A percentile compares a stretch with the other conserved stretches of the same genome.
phyloP scores from a whole-genome alignment of 1,140 invertebrate species.

The Rhopalosiphum padi region DNA sequence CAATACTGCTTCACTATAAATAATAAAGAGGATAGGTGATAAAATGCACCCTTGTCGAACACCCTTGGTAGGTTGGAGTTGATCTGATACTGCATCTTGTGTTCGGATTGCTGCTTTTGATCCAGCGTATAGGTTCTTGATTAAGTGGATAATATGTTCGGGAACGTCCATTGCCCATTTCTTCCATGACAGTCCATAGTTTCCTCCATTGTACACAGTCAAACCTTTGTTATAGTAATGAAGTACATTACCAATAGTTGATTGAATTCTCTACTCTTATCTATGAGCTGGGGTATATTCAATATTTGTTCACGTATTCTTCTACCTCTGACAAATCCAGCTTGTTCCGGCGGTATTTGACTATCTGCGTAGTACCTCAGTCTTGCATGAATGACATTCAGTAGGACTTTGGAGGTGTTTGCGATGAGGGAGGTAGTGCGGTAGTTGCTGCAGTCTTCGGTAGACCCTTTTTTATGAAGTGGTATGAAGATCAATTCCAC shows the following conservation, averaged over 20 bases:
- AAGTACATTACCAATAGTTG: too few species aligned
- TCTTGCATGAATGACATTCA: conserved; percentile 60
- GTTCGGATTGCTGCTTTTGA: too few species aligned
- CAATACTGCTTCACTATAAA: conserved; percentile 57
- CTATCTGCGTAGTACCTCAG: conserved; percentile 57
- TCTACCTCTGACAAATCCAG: neutral
- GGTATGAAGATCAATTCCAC: conserved; percentile 59
- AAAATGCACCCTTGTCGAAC: conserved; percentile 62
- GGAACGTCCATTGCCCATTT: too few species aligned
- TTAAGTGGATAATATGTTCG: too few species aligned
- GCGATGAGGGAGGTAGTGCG: conserved; percentile 59
- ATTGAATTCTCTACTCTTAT: too few species aligned
- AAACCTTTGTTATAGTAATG: too few species aligned
- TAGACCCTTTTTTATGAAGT: conserved; percentile 50
- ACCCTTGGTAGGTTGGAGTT: too few species aligned
- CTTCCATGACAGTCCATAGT: too few species aligned
- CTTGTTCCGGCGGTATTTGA: conserved; percentile 53
- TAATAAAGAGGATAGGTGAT: conserved; percentile 63
- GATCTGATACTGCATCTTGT: too few species aligned
- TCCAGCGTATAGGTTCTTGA: too few species aligned
- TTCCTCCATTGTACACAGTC: too few species aligned
- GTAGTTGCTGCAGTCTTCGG: neutral
- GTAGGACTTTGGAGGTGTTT: conserved; percentile 60
- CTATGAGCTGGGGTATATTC: neutral
- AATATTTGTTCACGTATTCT: neutral